Conservation (phyloP, 2,888 invertebrate genomes). For the Phrixothrix hirtus region DNA sequence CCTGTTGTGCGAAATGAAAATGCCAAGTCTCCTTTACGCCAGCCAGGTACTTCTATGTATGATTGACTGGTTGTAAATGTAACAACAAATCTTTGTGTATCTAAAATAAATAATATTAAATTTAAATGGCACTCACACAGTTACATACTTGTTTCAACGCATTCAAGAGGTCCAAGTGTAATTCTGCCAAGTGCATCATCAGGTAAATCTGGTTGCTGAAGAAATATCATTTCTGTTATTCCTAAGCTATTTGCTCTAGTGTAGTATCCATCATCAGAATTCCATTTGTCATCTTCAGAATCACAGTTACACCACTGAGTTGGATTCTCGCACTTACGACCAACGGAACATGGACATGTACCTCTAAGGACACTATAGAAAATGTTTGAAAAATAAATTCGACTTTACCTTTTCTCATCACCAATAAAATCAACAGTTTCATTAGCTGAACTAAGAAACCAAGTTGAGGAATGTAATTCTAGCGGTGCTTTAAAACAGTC, state of each 20-base stretch:
- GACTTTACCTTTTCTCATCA: slow-evolving; percentile 75
- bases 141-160: slow-evolving; percentile 88
- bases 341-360: slow-evolving; percentile 75
- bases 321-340: slow-evolving; percentile 79
- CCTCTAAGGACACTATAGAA: slow-evolving; percentile 59
- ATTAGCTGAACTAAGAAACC: slow-evolving; percentile 84
- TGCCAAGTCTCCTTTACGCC: slow-evolving; percentile 90
- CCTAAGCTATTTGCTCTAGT: slow-evolving; percentile 80
- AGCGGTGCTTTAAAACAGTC: slow-evolving; percentile 88
- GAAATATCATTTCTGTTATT: slow-evolving; percentile 87
- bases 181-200: slow-evolving; percentile 85
- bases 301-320: slow-evolving; percentile 91
- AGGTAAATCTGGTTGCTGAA: slow-evolving; percentile 81
- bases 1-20: slow-evolving; percentile 93
- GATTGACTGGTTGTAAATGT: slow-evolving; percentile 92
- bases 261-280: slow-evolving; percentile 85
- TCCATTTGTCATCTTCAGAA: slow-evolving; percentile 83
- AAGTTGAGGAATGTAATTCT: slow-evolving; percentile 84
- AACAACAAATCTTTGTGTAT: slow-evolving; percentile 89
- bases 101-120: slow-evolving; percentile 64
- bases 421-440: slow-evolving; percentile 80
- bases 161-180: slow-evolving; percentile 87
- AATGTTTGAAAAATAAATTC: slow-evolving; percentile 26
- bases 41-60: slow-evolving; percentile 90
- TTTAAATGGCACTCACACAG: too few relatives aligned